Conservation (phyloP, 2,113 vertebrate genomes). For the Gasterosteus nipponicus region DNA sequence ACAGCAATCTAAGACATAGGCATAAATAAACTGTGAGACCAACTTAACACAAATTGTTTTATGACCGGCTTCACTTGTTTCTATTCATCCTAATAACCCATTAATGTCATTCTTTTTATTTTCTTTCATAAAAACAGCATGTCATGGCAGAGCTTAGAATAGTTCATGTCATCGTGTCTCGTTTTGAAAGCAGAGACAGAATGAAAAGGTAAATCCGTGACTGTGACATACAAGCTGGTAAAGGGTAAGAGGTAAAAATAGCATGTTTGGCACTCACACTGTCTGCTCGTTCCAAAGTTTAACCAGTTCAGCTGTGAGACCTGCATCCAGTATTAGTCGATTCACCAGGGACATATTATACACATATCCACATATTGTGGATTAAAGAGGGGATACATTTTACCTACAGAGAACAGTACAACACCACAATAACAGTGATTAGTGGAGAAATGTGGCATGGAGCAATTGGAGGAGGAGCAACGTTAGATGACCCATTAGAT, state of each 20-base stretch:
- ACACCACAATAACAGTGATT: not conserved
- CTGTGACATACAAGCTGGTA: not conserved
- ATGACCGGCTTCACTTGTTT: constrained; percentile 38
- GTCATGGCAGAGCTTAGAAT: constrained; percentile 47
- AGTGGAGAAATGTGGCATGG: not conserved
- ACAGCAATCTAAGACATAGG: constrained; percentile 18
- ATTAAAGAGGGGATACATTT: constrained; percentile 48
- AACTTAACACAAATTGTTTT: constrained; percentile 33
- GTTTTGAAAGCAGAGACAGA: constrained; percentile 37
- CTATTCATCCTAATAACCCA: constrained; percentile 47
- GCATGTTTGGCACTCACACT: constrained; percentile 82
- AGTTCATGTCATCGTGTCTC: constrained; percentile 52
- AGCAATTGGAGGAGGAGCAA: no score
- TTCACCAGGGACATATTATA: constrained; percentile 89
- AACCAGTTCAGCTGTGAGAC: constrained; percentile 91
- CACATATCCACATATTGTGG: no score
- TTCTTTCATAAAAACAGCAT: constrained; percentile 29
- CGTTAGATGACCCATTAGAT: no score
- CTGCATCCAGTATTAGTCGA: constrained; percentile 92
- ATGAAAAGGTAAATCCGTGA: constrained; percentile 28
- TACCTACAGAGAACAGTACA: constrained; percentile 20
- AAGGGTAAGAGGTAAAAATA: not conserved
- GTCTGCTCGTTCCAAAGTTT: constrained; percentile 90
- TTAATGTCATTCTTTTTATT: constrained; percentile 56
- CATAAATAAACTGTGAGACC: constrained; percentile 7